phyloP scores from a whole-genome alignment of 2,888 invertebrate genomes.

The Xylophagus ater region DNA sequence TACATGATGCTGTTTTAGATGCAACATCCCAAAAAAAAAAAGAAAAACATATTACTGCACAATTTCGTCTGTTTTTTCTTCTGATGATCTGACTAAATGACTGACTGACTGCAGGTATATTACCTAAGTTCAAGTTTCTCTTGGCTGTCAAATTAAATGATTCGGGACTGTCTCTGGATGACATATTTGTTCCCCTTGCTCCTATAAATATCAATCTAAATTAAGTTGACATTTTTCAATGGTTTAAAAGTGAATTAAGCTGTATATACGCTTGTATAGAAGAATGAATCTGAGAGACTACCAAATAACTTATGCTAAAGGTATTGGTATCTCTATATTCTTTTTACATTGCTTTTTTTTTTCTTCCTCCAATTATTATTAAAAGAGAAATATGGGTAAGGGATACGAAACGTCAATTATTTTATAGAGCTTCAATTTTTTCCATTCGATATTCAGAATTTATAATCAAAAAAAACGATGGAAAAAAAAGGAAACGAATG shows the following conservation, averaged over 20 bases:
- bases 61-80: background rate
- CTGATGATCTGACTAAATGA: conserved; percentile 2
- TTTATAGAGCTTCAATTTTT: conserved; percentile 22
- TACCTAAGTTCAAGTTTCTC: background rate
- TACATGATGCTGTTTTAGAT: no score
- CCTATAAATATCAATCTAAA: conserved; percentile 26
- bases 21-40: background rate
- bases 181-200: conserved; percentile 24
- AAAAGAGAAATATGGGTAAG: conserved; percentile 22
- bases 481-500: no score
- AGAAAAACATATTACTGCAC: conserved; percentile 1
- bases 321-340: conserved; percentile 6
- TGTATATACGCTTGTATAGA: conserved; percentile 18
- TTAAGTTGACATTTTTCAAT: conserved; percentile 23
- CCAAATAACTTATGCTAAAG: background rate
- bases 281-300: no score
- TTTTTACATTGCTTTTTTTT: background rate
- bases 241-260: conserved; percentile 24
- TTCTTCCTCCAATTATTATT: conserved; percentile 6
- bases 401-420: conserved; percentile 25
- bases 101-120: conserved; percentile 2
- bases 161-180: conserved; percentile 23
- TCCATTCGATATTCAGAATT: conserved; percentile 12
- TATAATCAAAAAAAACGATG: no score
- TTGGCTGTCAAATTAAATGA: conserved; percentile 25